phyloP scores from a whole-genome alignment of 2,888 invertebrate species.

The Blastobasis adustella region DNA sequence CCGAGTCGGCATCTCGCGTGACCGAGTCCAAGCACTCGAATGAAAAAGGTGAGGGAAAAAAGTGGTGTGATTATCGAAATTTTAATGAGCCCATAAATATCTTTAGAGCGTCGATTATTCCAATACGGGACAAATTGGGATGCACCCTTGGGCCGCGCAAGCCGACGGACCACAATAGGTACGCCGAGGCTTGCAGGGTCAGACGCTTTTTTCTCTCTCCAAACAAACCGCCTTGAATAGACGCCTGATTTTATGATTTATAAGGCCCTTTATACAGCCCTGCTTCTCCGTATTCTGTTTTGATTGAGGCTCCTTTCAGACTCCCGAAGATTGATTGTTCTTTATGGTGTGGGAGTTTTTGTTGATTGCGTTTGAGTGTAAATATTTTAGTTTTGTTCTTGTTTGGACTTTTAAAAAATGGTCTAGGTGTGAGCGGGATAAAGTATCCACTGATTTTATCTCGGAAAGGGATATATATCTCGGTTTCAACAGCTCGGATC shows the following conservation, averaged over 20 bases:
- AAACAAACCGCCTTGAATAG: slow-evolving; percentile 67
- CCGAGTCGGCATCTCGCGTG: slow-evolving; percentile 10
- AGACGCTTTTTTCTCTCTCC: slow-evolving; percentile 53
- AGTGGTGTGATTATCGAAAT: slow-evolving; percentile 55
- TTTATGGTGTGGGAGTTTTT: slow-evolving; percentile 65
- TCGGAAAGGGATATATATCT: slow-evolving; percentile 2
- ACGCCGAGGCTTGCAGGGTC: slow-evolving; percentile 43
- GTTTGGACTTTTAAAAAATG: slow-evolving; percentile 26
- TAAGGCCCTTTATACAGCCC: slow-evolving; percentile 63
- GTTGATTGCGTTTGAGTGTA: slow-evolving; percentile 57
- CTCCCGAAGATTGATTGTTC: slow-evolving; percentile 69
- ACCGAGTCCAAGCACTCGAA: slow-evolving; percentile 2
- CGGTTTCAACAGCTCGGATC: slow-evolving; percentile 5
- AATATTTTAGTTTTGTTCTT: slow-evolving; percentile 58
- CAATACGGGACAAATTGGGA: slow-evolving; percentile 65
- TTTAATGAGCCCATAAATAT: slow-evolving; percentile 70
- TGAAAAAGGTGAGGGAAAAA: slow-evolving; percentile 26
- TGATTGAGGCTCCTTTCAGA: slow-evolving; percentile 70
- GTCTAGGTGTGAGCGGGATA: slow-evolving; percentile 22
- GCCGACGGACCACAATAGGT: slow-evolving; percentile 47
- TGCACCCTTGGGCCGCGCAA: slow-evolving; percentile 42
- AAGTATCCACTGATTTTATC: slow-evolving; percentile 14
- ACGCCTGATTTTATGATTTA: slow-evolving; percentile 73
- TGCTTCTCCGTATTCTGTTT: slow-evolving; percentile 67
- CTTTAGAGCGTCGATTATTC: slow-evolving; percentile 52